Base-by-base conservation (phyloP, 2,888 invertebrate species). In the Aspidiotus destructor region DNA sequence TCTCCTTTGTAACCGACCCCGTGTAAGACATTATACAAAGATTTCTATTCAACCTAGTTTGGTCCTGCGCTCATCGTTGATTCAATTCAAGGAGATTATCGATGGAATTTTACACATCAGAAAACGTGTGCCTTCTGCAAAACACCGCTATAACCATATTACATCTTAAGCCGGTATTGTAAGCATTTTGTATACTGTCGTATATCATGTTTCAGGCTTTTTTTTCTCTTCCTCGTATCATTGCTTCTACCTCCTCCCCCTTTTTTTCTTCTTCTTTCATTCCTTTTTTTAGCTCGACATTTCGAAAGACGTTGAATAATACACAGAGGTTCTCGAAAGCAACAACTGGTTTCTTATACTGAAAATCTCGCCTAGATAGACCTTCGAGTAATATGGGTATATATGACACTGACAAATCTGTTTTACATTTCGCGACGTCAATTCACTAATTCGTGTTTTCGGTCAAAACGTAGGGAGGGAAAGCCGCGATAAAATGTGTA, bases 91-190 rank as follows among this genome's bases (percentile, higher is more conserved):
- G 61, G 42, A 41, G 61, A 41, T 61, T 61, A 61, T 61, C 61
- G 61, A 61, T 41, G 44, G 42, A 62, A 62, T 62, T 62, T 62
- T 62, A 62, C 62, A 62, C 62, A 62, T 62, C 62, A 48, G 15
- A 17, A 48, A 62, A 44, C 62, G 62, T 62, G 62, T 48, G 62
- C 62, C 48, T 40, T 40, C 28, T 16, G 15, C 15, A n/a, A 57
- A 10, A 57, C 15, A 57, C 16, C 11, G 11, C 11, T 57, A n/a
- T 48, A 28, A 40, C 58, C 58, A 40, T 58, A 58, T 58, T 58
- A 58, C 58, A 58, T 58, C 58, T 58, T 58, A 58, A 58, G 58
- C 58, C 28, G 16, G 17, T 10, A 58, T 16, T 28, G 58, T 58
- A 10, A 9, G 48, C 48, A 48, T 58, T 58, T 58, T 58, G 55